Evolutionary conservation across 2,113 vertebrate genomes (phyloP).

Genomic region (Rhipidura dahli): DNA sequence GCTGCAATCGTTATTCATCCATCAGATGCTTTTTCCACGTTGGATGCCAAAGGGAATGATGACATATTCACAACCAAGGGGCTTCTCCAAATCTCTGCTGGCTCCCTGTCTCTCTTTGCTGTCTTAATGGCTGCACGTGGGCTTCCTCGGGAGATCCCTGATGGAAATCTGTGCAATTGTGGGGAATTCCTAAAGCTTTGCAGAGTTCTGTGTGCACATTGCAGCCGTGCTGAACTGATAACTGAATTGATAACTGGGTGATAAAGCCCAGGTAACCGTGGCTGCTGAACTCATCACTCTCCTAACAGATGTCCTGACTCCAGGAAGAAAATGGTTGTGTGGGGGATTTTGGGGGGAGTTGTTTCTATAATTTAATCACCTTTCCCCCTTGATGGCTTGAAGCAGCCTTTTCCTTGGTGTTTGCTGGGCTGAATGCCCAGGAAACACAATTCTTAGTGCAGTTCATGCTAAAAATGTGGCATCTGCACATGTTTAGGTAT

Average conservation of each 20-base stretch:
- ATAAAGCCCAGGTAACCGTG: neutral
- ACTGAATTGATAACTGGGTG: neutral
- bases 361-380: neutral
- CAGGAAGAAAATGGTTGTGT: neutral
- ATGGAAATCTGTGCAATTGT: neutral
- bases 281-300: neutral
- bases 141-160: neutral
- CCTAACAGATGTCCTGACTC: neutral
- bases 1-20: neutral
- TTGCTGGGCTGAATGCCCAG: neutral
- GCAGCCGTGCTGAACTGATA: neutral
- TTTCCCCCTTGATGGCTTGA: neutral
- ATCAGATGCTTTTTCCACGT: neutral
- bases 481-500: neutral
- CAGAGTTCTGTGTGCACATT: neutral
- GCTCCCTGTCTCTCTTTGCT: neutral
- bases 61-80: neutral
- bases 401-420: neutral
- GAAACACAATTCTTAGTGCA: neutral
- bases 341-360: neutral
- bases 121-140: neutral
- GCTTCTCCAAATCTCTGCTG: neutral
- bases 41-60: neutral
- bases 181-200: neutral
- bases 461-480: rapidly evolving